These are phyloP conservation scores for Hephaestus fuliginosus DNA, from an alignment of 2,797 vertebrate genomes.

Conservation along the genomic window DNA sequence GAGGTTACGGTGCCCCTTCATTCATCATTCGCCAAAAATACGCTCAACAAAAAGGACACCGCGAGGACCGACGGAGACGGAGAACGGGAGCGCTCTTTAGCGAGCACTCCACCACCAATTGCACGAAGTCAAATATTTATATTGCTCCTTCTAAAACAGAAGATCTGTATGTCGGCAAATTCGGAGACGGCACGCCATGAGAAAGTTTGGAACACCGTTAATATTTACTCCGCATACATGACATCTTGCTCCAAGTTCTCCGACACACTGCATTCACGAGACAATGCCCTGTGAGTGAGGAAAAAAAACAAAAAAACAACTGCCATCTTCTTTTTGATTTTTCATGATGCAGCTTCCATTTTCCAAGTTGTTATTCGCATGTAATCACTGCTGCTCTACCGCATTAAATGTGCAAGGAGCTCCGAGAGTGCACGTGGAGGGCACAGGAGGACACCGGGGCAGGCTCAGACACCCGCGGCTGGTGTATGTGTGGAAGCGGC, in stretches of 20 bases:
- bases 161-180: conserved; percentile 11
- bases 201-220: conserved; percentile 43
- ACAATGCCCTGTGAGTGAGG: conserved; percentile 17
- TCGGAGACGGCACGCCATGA: conserved; percentile 28
- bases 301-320: background rate
- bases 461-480: conserved; percentile 31
- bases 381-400: conserved; percentile 1
- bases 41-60: conserved; percentile 48
- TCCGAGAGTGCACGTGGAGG: conserved; percentile 22
- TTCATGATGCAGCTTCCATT: background rate
- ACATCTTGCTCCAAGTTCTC: conserved; percentile 41
- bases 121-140: conserved; percentile 70
- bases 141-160: conserved; percentile 26
- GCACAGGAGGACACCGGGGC: conserved; percentile 30
- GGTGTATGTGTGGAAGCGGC: conserved; percentile 56
- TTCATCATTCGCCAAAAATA: conserved; percentile 69
- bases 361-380: conserved; percentile 37
- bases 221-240: conserved; percentile 60
- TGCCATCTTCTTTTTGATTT: background rate
- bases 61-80: background rate
- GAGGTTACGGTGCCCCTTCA: conserved; percentile 44
- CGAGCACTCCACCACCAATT: conserved; percentile 33
- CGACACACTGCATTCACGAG: conserved; percentile 10
- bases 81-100: conserved; percentile 24
- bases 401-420: conserved; percentile 41